Evolutionary conservation across 2,113 vertebrate species (phyloP), one percentile per base, ranked within the genome.

Genomic region (Vulpes lagopus): DNA sequence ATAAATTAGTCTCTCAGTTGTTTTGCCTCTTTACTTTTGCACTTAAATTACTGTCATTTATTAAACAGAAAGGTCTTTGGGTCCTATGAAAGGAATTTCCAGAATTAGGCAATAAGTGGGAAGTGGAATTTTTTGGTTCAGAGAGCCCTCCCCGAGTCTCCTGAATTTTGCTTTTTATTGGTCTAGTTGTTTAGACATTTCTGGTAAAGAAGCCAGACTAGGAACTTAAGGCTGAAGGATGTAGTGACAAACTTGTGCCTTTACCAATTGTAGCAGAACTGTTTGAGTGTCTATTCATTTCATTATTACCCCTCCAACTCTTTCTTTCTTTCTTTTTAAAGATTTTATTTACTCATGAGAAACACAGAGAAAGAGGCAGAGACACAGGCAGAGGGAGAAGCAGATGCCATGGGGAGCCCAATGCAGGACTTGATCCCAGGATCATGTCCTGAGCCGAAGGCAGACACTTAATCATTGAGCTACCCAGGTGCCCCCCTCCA

Each of bases 241-340:
- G 8, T 4, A 6, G 22, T 30, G 57, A 32, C 81, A 32, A 3
- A 5, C 73, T 7, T 0, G 3, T 9, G n/a, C 35, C 51, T 67
- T 16, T 53, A 60, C 49, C 74, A 8, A 8, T 17, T 14, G 38
- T 15, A 53, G 19, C 16, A 11, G 11, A 10, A 20, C 35, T 12
- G n/a, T 49, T 65, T 2, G 51, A 51, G 27, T 11, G 11, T 23
- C 73, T 5, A 22, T n/a, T 51, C 11, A 0, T 5, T 30, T 73
- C 32, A 2, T 30, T 3, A 19, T 7, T 5, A 57, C 0, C 15
- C n/a, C 62, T 57, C 30, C 4, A 23, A 1, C 4, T n/a, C 35
- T 12, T 49, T 20, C 55, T 35, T 43, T 43, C 43, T 43, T 43
- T 43, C 43, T 43, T 43, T 43, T 43, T 43, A 6, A 43, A 43